Evolutionary conservation across 2,888 invertebrate species (phyloP), one percentile per base, ranked within the genome.

Genomic region (Platycnemis pennipes): DNA sequence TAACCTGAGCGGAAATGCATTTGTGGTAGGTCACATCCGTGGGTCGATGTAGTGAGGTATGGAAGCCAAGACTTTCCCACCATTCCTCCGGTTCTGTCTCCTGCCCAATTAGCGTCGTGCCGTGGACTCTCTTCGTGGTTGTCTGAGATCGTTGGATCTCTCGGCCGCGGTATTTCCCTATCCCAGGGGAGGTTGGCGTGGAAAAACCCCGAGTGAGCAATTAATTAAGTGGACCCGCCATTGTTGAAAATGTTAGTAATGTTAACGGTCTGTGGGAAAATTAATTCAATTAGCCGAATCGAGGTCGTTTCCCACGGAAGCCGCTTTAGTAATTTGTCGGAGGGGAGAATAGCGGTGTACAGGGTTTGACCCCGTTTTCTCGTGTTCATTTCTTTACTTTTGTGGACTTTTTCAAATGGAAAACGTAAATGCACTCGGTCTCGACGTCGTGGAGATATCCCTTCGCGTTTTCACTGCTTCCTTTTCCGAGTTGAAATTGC

Each of bases 241-340:
- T 87, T 87, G 44, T 45, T 87, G 26, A 46, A n/a, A 87, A 45
- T 45, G 31, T 77, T 87, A 13, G 46, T 87, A 87, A 87, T 26
- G 87, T 87, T 46, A 77, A 46, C 87, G 87, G 87, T 46, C n/a
- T 46, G 87, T 87, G 87, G 26, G 87, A 87, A 87, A n/a, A 87
- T 46, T 11, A 46, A 46, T 87, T 87, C 87, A 87, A 45, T 87
- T 87, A 87, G 46, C 44, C n/a, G 87, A 87, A 87, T 87, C 46
- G 46, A 46, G 87, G 87, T 45, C 87, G 87, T 87, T 87, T 87
- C 87, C 87, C 87, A 87, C 87, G 87, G 87, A 46, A 87, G 8
- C 77, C 77, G 26, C 31, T 37, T 77, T 37, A 26, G 5, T 87
- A 87, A 45, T 87, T 87, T n/a, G 87, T 87, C 5, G 22, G 45